phyloP scores from a whole-genome alignment of 2,797 vertebrate genomes.

The Thamnophis elegans region DNA sequence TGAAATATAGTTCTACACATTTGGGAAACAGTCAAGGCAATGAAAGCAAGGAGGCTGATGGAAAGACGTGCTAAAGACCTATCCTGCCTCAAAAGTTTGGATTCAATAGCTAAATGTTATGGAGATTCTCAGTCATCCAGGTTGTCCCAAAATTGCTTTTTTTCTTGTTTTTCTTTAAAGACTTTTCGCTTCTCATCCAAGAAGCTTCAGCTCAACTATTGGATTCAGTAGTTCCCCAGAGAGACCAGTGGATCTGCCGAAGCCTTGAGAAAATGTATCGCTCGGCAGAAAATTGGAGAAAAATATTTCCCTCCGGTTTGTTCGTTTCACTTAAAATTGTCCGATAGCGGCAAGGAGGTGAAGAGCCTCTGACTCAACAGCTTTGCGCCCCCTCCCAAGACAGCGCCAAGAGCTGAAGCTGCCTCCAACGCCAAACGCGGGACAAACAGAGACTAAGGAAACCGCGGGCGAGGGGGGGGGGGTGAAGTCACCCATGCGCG shows the following conservation, averaged over 20 bases:
- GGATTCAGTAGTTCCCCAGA: not conserved
- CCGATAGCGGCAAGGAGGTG: not conserved
- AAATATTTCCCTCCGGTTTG: too few species aligned
- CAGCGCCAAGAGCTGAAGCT: not conserved
- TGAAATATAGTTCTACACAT: not conserved
- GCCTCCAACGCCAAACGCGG: constrained; percentile 18
- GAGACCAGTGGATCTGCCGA: too few species aligned
- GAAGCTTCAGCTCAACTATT: not conserved
- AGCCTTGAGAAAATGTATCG: not conserved
- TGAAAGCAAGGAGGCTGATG: too few species aligned
- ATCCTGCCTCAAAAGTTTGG: not conserved
- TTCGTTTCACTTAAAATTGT: not conserved
- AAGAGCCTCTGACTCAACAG: not conserved
- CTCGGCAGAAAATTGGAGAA: too few species aligned
- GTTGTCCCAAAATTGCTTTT: too few species aligned
- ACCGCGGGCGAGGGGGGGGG: constrained; percentile 24
- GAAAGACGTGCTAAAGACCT: not conserved
- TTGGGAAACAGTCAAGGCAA: not conserved
- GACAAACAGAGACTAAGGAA: constrained; percentile 19
- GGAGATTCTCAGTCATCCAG: too few species aligned
- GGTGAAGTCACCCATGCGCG: constrained; percentile 61
- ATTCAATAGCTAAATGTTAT: not conserved
- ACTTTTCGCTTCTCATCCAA: too few species aligned
- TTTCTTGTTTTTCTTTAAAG: too few species aligned
- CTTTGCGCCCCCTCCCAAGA: not conserved